phyloP scores from a whole-genome alignment of 2,888 invertebrate species.

The Chouioia cunea region DNA sequence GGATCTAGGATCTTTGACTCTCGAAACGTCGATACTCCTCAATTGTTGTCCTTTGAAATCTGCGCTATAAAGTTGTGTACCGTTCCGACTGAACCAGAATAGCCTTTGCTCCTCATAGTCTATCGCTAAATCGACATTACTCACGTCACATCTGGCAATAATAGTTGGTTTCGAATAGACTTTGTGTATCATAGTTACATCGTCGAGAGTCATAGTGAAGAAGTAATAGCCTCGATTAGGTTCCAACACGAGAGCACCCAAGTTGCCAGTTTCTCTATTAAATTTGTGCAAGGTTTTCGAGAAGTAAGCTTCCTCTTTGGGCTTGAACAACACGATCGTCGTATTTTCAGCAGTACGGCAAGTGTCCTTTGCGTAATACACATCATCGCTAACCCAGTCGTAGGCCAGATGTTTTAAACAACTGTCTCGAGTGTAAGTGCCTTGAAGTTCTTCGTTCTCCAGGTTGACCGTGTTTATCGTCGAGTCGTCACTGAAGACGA shows the following conservation, averaged over 20 bases:
- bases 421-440: background rate
- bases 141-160: slow-evolving; percentile 1
- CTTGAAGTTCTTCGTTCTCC: background rate
- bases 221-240: slow-evolving; percentile 24
- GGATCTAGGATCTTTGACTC: slow-evolving; percentile 14
- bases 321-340: slow-evolving; percentile 14
- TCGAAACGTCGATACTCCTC: slow-evolving; percentile 15
- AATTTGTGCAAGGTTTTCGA: slow-evolving; percentile 22
- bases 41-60: slow-evolving; percentile 6
- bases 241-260: slow-evolving; percentile 11
- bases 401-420: slow-evolving; percentile 25
- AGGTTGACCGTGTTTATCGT: slow-evolving; percentile 5
- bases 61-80: background rate
- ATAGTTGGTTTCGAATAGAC: background rate
- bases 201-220: slow-evolving; percentile 25
- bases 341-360: slow-evolving; percentile 2
- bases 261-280: background rate
- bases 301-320: background rate
- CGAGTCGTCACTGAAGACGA: slow-evolving; percentile 33
- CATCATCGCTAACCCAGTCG: slow-evolving; percentile 37
- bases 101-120: slow-evolving; percentile 16
- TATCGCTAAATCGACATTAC: slow-evolving; percentile 19
- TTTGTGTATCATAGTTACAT: slow-evolving; percentile 1
- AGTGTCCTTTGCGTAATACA: slow-evolving; percentile 34
- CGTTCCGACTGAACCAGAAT: slow-evolving; percentile 27